phyloP scores from a whole-genome alignment of 2,113 vertebrate species.

The Epinephelus moara region DNA sequence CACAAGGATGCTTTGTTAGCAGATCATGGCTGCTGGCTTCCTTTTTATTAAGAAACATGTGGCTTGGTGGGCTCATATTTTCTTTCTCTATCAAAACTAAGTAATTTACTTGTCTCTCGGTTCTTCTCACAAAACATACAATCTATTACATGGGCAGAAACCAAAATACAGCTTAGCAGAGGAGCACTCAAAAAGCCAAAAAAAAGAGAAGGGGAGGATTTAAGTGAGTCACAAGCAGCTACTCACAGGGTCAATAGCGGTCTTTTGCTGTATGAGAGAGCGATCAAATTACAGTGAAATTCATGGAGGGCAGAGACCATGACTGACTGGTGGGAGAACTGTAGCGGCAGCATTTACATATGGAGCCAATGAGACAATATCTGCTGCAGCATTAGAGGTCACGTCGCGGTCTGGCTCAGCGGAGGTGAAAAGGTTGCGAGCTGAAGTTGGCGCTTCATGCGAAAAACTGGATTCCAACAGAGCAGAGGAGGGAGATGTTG shows the following conservation, averaged over 20 bases:
- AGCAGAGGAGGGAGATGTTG: neutral
- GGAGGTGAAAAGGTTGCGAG: conserved; percentile 49
- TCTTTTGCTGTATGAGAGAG: conserved; percentile 27
- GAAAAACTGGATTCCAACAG: neutral
- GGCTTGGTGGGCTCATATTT: neutral
- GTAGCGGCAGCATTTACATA: conserved; percentile 58
- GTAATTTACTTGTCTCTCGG: neutral
- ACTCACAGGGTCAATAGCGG: neutral
- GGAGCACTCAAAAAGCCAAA: neutral
- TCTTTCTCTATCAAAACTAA: neutral
- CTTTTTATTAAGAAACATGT: neutral
- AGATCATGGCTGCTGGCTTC: neutral
- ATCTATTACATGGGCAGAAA: neutral
- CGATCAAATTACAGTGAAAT: conserved; percentile 57
- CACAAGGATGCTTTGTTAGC: neutral
- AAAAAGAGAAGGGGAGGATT: neutral
- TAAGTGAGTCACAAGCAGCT: neutral
- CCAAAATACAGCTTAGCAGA: neutral
- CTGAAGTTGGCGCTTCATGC: neutral
- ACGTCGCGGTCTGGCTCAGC: conserved; percentile 36
- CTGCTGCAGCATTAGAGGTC: conserved; percentile 60
- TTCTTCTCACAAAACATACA: neutral
- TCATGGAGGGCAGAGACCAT: conserved; percentile 44
- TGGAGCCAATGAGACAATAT: conserved; percentile 56
- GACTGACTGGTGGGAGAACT: conserved; percentile 35